A percentile compares a stretch with the other conserved stretches of the same genome.
phyloP scores from a whole-genome alignment of 2,113 vertebrate genomes.

The Propithecus coquereli region DNA sequence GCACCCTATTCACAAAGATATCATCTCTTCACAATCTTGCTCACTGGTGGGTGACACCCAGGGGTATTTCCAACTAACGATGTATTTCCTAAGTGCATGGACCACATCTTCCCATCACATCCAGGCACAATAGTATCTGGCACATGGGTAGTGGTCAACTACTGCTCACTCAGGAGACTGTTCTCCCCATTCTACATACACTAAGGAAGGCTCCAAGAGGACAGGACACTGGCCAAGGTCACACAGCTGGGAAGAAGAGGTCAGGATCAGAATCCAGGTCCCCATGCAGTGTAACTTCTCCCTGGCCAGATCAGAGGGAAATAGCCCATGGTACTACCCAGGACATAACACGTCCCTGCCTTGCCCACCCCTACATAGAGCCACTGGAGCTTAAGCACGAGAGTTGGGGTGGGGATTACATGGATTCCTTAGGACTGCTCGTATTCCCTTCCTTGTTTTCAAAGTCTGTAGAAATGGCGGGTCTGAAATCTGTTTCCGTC shows the following conservation, averaged over 20 bases:
- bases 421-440: neutral
- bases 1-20: neutral
- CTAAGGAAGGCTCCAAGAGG: neutral
- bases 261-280: neutral
- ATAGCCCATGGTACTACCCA: no score
- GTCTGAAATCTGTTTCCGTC: neutral
- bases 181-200: neutral
- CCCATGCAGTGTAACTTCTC: neutral
- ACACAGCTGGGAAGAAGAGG: neutral
- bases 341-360: neutral
- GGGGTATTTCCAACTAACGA: neutral
- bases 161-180: neutral
- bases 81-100: neutral
- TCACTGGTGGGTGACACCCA: neutral
- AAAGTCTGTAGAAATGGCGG: neutral
- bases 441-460: neutral
- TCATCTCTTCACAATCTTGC: neutral
- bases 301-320: neutral
- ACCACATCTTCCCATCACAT: accelerated
- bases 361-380: neutral
- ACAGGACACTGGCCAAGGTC: neutral
- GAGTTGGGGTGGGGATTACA: no score
- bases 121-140: neutral
- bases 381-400: neutral
- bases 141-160: neutral